Base-by-base conservation (phyloP, 2,888 invertebrate genomes). In the Erebia ligea region DNA sequence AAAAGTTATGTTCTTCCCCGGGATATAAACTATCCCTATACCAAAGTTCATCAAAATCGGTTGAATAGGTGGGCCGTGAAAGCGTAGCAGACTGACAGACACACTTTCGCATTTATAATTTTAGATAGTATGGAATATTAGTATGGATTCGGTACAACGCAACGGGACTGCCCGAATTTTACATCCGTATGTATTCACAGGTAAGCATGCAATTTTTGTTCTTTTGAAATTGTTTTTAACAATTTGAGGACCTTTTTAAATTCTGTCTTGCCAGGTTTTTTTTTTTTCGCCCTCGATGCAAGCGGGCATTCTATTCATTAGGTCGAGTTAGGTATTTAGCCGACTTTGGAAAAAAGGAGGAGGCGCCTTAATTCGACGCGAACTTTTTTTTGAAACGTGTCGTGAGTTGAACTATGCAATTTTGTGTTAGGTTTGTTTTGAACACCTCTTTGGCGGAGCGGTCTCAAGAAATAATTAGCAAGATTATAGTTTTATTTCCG, bases 201-300 rank as follows among this genome's bases (percentile, higher is more conserved):
- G 76, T 76, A 56, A 65, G 68, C 61, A 69, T 70, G 57, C 65
- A 64, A 68, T 68, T 77, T 79, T 80, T 79, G 73, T 73, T 72
- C 69, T 68, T 73, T 75, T 72, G 77, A 79, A 80, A 81, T 82
- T 77, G 79, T 79, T 79, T 73, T 68, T 73, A 76, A 76, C 81
- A 82, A 82, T 83, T 19, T 83, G 82, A 79, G 76, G 76, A 5
- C 59, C 77, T 76, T 76, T 80, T 80, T 78, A 79, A 76, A 81
- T 81, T 78, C 79, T 77, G 69, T 72, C 66, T 77, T 76, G 77
- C 77, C 78, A 73, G 68, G 52, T 70, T 52, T 34, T 59, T 72
- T 72, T 76, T 76, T 75, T 75, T 75, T 70, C 72, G 54, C 73
- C 62, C 34, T 65, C 54, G n/a, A 19, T 45, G 21, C 48, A 1